Base-by-base conservation (phyloP, 1,140 invertebrate genomes). In the Atta cephalotes region DNA sequence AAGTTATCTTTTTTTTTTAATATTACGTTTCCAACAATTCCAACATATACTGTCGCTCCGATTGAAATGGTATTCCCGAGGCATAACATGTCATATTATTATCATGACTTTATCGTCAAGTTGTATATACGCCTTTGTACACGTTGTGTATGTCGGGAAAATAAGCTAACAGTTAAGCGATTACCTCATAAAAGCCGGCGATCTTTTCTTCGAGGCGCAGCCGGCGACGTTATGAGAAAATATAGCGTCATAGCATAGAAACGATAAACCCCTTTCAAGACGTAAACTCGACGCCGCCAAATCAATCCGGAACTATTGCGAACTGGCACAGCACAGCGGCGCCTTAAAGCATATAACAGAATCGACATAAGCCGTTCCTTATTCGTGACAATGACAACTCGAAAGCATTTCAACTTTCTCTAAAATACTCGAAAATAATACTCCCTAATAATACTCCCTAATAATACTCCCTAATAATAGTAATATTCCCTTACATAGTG, bases 151-250 rank as follows among this genome's bases (percentile, higher is more conserved):
- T 58, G 56, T 62, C 80, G 39, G 56, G 80, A 51, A 84, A 84
- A 60, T 82, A 82, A 84, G 80, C 80, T 76, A 84, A 84, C 80
- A 84, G 70, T 63, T 84, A 62, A 62, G 70, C 80, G 70, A 84
- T 84, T 84, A 84, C 80, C 80, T 84, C 80, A 28, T 84, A 84
- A 84, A 84, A 76, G 71, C 70, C 56, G 14, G 70, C 39, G 39
- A 84, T 84, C 80, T 74, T 74, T 71, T 81, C 79, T 71, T 84
- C 58, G 49, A 49, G 70, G 45, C 80, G 14, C 53, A 74, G 25
- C 80, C 68, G 68, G 56, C 45, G 28, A 84, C 39, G 80, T 28
- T 49, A 53, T 18, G 70, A 62, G 80, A 35, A 84, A 84, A 84
- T 84, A 84, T 63, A 62, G 9, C 14, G 70, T 62, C 80, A 25